Evolutionary conservation across 2,113 vertebrate species (phyloP).

Genomic region (Urocitellus parryii): DNA sequence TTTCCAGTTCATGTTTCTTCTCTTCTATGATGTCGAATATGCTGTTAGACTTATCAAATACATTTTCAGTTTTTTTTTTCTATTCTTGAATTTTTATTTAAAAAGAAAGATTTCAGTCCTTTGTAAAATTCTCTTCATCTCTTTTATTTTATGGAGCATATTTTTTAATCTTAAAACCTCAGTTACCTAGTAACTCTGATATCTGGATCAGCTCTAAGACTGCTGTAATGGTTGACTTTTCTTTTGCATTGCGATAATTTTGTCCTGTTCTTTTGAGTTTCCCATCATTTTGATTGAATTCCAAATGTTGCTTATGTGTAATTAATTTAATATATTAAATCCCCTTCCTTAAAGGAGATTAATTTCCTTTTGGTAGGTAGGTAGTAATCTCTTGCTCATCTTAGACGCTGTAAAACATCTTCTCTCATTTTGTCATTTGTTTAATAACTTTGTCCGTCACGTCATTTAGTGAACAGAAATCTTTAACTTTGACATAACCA

Average conservation of each 20-base stretch:
- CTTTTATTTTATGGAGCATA: not conserved
- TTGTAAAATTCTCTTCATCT: not conserved
- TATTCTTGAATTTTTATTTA: slow-evolving; percentile 20
- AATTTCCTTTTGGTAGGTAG: not conserved
- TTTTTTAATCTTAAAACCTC: not conserved
- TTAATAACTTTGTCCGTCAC: not conserved
- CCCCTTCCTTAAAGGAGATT: not conserved
- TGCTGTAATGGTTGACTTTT: not conserved
- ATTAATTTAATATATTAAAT: not conserved
- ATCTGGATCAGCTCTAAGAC: not conserved
- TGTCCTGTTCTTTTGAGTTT: not conserved
- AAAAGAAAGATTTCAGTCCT: not conserved
- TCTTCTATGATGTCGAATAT: not conserved
- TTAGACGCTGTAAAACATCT: not conserved
- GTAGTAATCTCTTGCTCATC: not conserved
- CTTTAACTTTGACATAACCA: not conserved
- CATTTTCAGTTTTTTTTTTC: not conserved
- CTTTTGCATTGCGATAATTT: not conserved
- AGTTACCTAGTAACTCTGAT: not conserved
- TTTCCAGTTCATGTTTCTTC: not conserved
- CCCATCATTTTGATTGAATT: not conserved
- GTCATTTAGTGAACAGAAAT: not conserved
- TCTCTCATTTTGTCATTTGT: not conserved
- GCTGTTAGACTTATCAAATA: not conserved
- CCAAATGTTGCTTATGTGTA: not conserved